These are phyloP conservation scores for Trichechus manatus DNA, from an alignment of 2,113 vertebrate genomes.

Conservation along the genomic window DNA sequence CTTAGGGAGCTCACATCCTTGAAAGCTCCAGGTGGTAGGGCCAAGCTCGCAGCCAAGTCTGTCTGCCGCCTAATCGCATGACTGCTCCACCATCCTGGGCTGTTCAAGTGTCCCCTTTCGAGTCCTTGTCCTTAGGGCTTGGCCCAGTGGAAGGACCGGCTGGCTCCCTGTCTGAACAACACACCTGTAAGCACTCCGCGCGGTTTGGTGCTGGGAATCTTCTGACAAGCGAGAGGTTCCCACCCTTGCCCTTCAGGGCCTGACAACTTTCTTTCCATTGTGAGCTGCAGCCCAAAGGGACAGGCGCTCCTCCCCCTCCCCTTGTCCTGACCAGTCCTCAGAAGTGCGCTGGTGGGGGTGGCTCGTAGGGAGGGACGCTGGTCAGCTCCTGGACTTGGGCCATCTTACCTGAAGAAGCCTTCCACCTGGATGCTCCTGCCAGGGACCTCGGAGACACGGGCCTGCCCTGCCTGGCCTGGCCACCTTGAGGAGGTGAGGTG, in stretches of 20 bases:
- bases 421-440: neutral
- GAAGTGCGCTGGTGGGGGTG: neutral
- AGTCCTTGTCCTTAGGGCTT: slow-evolving; percentile 33
- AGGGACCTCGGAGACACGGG: neutral
- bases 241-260: slow-evolving; percentile 85
- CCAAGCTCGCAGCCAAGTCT: neutral
- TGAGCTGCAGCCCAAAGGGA: neutral
- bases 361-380: neutral
- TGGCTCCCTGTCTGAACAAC: slow-evolving; percentile 34
- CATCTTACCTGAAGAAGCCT: neutral
- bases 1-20: neutral
- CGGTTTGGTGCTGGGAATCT: slow-evolving; percentile 41
- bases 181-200: slow-evolving; percentile 47
- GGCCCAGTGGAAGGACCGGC: neutral
- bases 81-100: neutral
- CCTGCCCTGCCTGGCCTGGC: slow-evolving; percentile 64
- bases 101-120: neutral
- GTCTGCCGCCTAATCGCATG: neutral
- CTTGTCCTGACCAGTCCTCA: slow-evolving; percentile 71
- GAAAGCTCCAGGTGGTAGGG: rapidly evolving
- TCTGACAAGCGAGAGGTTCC: slow-evolving; percentile 77
- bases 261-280: slow-evolving; percentile 78
- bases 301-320: neutral
- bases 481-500: slow-evolving; percentile 62
- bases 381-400: slow-evolving; percentile 22